These are phyloP conservation scores for Epinephelus moara DNA, from an alignment of 2,113 vertebrate species.

Conservation along the genomic window DNA sequence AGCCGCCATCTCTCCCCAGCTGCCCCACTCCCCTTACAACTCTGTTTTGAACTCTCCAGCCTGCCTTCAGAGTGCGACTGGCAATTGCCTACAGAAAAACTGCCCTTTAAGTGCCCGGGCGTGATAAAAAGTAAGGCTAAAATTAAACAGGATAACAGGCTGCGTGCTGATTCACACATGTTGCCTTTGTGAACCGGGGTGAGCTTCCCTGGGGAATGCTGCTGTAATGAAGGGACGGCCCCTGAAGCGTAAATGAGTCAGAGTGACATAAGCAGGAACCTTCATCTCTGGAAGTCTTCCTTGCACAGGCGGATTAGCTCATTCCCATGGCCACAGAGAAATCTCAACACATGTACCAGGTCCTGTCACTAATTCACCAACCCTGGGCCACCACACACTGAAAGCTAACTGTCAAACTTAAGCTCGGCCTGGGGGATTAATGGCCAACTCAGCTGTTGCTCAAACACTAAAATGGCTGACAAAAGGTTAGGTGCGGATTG, in stretches of 20 bases:
- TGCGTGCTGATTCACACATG: slow-evolving; percentile 58
- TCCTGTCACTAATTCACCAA: slow-evolving; percentile 71
- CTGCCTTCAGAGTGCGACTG: slow-evolving; percentile 23
- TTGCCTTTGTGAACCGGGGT: slow-evolving; percentile 63
- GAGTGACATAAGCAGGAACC: slow-evolving; percentile 80
- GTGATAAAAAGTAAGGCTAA: slow-evolving; percentile 40
- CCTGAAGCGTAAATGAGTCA: slow-evolving; percentile 82
- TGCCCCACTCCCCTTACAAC: slow-evolving; percentile 78
- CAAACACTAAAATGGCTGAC: slow-evolving; percentile 76
- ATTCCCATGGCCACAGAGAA: slow-evolving; percentile 57
- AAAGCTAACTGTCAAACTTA: slow-evolving; percentile 67
- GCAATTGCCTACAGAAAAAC: slow-evolving; percentile 33
- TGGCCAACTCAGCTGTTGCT: slow-evolving; percentile 81
- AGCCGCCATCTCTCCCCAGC: slow-evolving; percentile 78
- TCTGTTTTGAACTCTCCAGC: slow-evolving; percentile 69
- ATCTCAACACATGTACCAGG: slow-evolving; percentile 58
- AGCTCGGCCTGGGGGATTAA: slow-evolving; percentile 69
- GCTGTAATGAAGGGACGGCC: slow-evolving; percentile 77
- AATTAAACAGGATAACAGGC: slow-evolving; percentile 63
- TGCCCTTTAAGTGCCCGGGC: slow-evolving; percentile 9
- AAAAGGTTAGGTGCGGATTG: slow-evolving; percentile 72
- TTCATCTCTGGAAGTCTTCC: slow-evolving; percentile 73
- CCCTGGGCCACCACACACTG: slow-evolving; percentile 29
- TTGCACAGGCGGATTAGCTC: slow-evolving; percentile 63
- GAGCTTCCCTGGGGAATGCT: slow-evolving; percentile 74